Percentiles rank a stretch among this genome's conserved stretches.
Conservation (phyloP, 1,140 invertebrate genomes). For the Megalonaias nervosa region DNA sequence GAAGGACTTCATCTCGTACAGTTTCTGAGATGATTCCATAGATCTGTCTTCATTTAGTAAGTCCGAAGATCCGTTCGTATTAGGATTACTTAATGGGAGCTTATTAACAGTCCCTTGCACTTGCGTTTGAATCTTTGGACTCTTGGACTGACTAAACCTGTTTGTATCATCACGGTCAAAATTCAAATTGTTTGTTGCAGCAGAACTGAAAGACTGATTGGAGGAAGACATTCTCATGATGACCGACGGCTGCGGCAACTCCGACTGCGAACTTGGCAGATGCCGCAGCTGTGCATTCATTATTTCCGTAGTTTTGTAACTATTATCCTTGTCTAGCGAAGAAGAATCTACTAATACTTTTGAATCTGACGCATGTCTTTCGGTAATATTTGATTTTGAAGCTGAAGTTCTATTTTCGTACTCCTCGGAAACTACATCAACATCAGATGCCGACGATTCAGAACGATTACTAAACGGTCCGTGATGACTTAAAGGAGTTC, state of each 20-base stretch:
- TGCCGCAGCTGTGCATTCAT: slow-evolving; percentile 24
- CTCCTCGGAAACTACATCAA: slow-evolving; percentile 64
- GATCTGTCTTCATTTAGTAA: no score
- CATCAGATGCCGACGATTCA: slow-evolving; percentile 66
- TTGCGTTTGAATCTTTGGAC: no score
- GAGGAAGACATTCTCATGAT: slow-evolving; percentile 56
- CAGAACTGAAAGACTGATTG: slow-evolving; percentile 34
- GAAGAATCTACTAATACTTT: no score
- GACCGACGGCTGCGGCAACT: slow-evolving; percentile 56
- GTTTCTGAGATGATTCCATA: no score
- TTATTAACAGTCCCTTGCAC: no score
- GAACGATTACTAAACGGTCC: slow-evolving; percentile 64
- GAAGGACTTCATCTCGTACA: no score
- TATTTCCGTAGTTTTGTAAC: slow-evolving; percentile 3
- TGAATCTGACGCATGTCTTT: no score
- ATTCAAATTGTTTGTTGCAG: slow-evolving; percentile 29
- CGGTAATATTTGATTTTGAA: no score
- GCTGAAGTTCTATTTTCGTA: slow-evolving; percentile 37
- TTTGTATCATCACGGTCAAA: slow-evolving; percentile 3
- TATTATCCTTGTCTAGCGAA: no score
- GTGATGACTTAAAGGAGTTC: slow-evolving; percentile 40
- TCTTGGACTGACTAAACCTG: no score
- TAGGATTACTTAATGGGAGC: no score
- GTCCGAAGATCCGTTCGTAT: no score
- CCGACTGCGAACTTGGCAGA: slow-evolving; percentile 28